Conservation (phyloP, 1,140 invertebrate genomes). For the Steinernema feltiae region DNA sequence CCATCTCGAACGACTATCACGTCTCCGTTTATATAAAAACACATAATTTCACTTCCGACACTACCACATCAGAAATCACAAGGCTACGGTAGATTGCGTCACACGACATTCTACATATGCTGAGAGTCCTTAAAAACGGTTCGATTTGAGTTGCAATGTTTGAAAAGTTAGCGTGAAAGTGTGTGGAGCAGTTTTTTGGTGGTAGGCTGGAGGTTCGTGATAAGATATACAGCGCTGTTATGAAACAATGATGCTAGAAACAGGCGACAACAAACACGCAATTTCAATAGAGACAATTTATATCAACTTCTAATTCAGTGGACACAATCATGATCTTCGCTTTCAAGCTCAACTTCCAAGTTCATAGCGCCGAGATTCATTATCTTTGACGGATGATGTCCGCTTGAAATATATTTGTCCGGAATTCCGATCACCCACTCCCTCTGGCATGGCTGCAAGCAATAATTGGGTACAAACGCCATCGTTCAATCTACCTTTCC, state of each 20-base stretch:
- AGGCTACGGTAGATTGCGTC: too few species aligned
- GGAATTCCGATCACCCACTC: conserved; percentile 57
- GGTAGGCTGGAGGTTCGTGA: too few species aligned
- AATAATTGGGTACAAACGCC: not conserved
- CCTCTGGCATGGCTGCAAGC: conserved; percentile 52
- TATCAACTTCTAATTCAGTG: conserved; percentile 21
- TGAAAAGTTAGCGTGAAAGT: too few species aligned
- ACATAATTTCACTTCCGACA: too few species aligned
- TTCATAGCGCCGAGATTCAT: conserved; percentile 26
- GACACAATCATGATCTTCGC: conserved; percentile 48
- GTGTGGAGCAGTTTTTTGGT: too few species aligned
- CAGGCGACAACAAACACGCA: not conserved
- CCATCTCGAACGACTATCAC: conserved; percentile 17
- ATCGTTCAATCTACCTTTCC: conserved; percentile 21
- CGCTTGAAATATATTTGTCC: conserved; percentile 52
- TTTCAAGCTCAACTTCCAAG: conserved; percentile 53
- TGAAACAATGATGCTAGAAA: too few species aligned
- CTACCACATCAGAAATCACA: too few species aligned
- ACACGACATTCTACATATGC: too few species aligned
- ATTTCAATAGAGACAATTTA: conserved; percentile 10
- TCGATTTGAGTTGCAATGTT: too few species aligned
- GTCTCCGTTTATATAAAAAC: conserved; percentile 8
- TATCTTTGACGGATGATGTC: conserved; percentile 29
- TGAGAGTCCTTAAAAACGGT: too few species aligned
- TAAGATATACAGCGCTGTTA: too few species aligned